phyloP scores from a whole-genome alignment of 30 jellyfish, hydroid and myxozoan genomes.

The Hydractinia echinata region DNA sequence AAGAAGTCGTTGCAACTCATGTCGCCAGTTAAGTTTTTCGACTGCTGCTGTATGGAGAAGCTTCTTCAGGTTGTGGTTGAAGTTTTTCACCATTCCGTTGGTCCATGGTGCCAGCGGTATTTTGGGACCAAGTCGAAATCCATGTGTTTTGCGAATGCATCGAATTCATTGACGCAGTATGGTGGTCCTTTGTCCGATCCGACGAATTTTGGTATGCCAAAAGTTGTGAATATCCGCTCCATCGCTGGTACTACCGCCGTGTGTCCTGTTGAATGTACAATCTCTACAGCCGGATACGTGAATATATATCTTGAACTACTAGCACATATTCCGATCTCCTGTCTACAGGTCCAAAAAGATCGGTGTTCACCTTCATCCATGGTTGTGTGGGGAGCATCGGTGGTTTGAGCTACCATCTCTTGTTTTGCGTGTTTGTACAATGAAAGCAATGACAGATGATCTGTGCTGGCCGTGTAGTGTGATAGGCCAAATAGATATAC shows the following conservation, averaged over 20 bases:
- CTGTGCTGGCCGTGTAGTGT: too few relatives aligned
- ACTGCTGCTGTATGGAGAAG: constrained; percentile 34
- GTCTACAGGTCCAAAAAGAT: constrained; percentile 44
- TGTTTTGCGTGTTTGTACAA: too few relatives aligned
- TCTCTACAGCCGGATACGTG: constrained; percentile 49
- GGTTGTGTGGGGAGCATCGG: constrained; percentile 15
- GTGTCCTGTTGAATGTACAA: constrained; percentile 35
- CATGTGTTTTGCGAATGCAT: constrained; percentile 27
- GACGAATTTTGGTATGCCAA: constrained; percentile 33
- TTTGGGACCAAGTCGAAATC: background rate
- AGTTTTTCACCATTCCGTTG: constrained; percentile 43
- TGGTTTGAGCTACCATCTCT: too few relatives aligned
- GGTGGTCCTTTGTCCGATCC: constrained; percentile 65
- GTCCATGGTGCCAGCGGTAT: constrained; percentile 32
- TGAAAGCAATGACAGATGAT: constrained; percentile 39
- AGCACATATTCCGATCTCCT: constrained; percentile 30
- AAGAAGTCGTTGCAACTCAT: constrained; percentile 39
- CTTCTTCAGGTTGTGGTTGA: constrained; percentile 36
- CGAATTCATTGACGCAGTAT: constrained; percentile 33
- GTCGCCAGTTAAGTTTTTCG: constrained; percentile 51
- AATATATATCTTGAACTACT: constrained; percentile 34
- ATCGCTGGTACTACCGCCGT: constrained; percentile 33
- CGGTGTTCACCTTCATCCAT: constrained; percentile 5
- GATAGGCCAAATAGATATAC: too few relatives aligned
- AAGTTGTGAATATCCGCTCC: constrained; percentile 31